Base-by-base conservation (phyloP, 1,140 invertebrate species). In the Lanistes nyassanus region DNA sequence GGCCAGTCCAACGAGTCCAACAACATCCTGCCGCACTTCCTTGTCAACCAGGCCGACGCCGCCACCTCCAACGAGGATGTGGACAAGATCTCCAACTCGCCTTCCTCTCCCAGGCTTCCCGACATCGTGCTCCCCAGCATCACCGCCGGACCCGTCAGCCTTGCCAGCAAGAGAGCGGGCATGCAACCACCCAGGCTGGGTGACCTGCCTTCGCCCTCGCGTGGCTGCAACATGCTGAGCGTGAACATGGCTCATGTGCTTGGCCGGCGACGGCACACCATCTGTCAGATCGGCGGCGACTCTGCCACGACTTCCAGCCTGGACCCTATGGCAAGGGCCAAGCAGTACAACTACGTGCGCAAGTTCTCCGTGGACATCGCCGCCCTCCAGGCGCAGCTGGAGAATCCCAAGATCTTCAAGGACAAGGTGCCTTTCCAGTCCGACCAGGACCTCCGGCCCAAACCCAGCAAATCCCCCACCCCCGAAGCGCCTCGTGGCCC, bases 361-460 rank as follows among this genome's bases (percentile, higher is more conserved):
- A 88, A 89, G 75, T 89, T 87, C 78, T 88, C 88, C 64, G 87
- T 89, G 9, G 88, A 89, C 72, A 86, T 88, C 66, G 79, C 81
- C 62, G 88, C 88, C 3, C 74, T 89, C 31, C 86, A 87, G 79
- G 83, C 85, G 23, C 88, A 89, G 72, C 79, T 89, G 39, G 85
- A 87, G 73, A 88, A 89, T 78, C 88, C 88, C 6, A 87, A 87
- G 79, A 80, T 84, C 16, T 84, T 83, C 69, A 82, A 80, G 23
- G 82, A 82, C n/a, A 81, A 76, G 42, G 84, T 81, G 72, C 84
- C 87, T 21, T 87, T 86, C 72, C 78, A 82, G 69, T 86, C 84
- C 3, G 83, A 84, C 71, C 81, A 81, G 29, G 83, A 83, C 72
- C 69, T 83, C 19, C 55, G 55, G 6, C 36, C 74, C 36, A 62